phyloP scores from a whole-genome alignment of 2,888 invertebrate genomes.

The Odontocolon sp. region DNA sequence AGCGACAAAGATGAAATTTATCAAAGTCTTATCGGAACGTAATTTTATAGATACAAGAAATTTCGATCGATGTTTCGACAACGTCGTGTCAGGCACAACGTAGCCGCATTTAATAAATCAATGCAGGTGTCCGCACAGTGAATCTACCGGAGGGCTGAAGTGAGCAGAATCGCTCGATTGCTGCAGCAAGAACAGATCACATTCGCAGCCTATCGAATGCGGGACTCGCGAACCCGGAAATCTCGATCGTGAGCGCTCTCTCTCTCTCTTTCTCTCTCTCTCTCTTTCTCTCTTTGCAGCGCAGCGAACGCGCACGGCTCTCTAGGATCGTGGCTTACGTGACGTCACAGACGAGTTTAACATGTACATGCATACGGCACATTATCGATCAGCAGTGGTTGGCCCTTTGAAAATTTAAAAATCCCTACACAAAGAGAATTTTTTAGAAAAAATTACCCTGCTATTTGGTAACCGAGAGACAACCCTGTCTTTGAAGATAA shows the following conservation, averaged over 20 bases:
- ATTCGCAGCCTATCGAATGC: constrained; percentile 55
- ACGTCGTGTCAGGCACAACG: not conserved
- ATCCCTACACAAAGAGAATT: too few species aligned
- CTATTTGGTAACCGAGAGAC: too few species aligned
- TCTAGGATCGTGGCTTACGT: constrained; percentile 5
- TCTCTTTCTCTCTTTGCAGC: constrained; percentile 11
- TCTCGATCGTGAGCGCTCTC: constrained; percentile 53
- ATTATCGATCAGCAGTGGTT: too few species aligned
- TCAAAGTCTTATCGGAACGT: not conserved
- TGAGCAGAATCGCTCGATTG: not conserved
- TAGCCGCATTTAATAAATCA: constrained; percentile 18
- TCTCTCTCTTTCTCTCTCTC: too few species aligned
- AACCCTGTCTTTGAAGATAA: too few species aligned
- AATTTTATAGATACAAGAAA: too few species aligned
- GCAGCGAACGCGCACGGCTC: not conserved
- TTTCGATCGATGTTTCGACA: not conserved
- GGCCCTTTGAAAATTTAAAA: not conserved
- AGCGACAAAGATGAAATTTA: not conserved
- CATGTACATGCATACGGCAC: too few species aligned
- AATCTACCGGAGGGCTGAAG: not conserved
- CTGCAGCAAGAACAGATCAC: not conserved
- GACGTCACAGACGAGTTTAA: constrained; percentile 32
- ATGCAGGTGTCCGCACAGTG: not conserved
- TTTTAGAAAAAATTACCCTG: too few species aligned
- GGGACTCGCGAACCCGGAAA: constrained; percentile 73